Evolutionary conservation across 2,797 vertebrate genomes (phyloP), one percentile per base, ranked within the genome.

Genomic region (Gouania willdenowi): DNA sequence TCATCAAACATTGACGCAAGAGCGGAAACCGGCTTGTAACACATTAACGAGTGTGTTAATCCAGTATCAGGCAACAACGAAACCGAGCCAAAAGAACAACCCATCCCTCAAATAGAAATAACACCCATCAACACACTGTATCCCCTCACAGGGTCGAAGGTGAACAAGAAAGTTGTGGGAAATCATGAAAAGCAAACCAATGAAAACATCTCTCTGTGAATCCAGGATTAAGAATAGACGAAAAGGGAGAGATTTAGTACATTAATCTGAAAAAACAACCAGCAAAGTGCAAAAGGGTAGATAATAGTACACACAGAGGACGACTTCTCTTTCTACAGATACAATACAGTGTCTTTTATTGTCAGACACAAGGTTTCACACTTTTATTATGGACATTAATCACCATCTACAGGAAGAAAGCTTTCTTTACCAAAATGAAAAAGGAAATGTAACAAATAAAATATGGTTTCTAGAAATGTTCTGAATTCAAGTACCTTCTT

Each of bases 211-310:
- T 59, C 29, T 70, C 71, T 20, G 44, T 6, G 51, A 78, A 74
- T 32, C 36, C 43, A 12, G 60, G 77, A 82, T 79, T 81, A 83
- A 66, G 64, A 71, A 41, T 42, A 10, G 33, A 51, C 36, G 43
- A 63, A 6, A 12, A 41, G 47, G 58, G 30, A 41, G 46, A 71
- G 75, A 66, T 74, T 79, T 62, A 74, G 55, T 53, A 17, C 34
- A 53, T 60, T 73, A 55, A 65, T 66, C 47, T 32, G 34, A 24
- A 27, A 37, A 9, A 53, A 50, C 15, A 55, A 49, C 71, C 68
- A 54, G 71, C 41, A 53, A 64, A 66, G 53, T 55, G 58, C 56
- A 70, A 60, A 48, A 36, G 20, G 41, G 33, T 2, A 42, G 81
- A 83, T 83, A 81, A 45, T 17, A 38, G 36, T 50, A 41, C 46